These are phyloP conservation scores for Acronicta leporina DNA, from an alignment of 2,888 invertebrate species.

Conservation along the genomic window DNA sequence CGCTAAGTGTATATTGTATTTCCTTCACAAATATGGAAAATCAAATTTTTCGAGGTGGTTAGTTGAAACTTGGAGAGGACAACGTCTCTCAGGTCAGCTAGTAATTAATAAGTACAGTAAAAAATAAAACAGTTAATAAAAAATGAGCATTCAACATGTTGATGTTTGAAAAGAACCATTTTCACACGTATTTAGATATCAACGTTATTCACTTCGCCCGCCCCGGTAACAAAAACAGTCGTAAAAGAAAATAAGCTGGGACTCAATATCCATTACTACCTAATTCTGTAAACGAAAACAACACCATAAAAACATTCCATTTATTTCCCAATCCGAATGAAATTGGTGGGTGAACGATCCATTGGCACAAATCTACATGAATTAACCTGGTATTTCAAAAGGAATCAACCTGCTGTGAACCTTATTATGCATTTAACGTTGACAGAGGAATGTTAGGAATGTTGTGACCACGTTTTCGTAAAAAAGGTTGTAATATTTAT, in stretches of 20 bases:
- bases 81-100: no score
- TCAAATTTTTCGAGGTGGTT: no score
- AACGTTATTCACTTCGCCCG: not conserved
- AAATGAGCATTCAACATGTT: not conserved
- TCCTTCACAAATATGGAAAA: no score
- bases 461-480: conserved; percentile 5
- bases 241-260: conserved; percentile 12
- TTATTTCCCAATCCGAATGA: conserved; percentile 35
- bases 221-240: not conserved
- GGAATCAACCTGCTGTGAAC: conserved; percentile 34
- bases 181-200: not conserved
- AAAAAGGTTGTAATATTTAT: conserved; percentile 1
- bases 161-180: not conserved
- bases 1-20: no score
- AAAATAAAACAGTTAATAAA: no score
- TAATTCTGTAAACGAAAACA: conserved; percentile 33
- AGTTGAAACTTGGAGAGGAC: no score
- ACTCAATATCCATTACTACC: conserved; percentile 25
- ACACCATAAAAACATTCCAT: conserved; percentile 34
- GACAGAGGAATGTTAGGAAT: conserved; percentile 27
- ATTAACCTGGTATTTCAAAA: conserved; percentile 38
- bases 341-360: conserved; percentile 42
- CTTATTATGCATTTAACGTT: conserved; percentile 38
- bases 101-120: no score
- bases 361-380: conserved; percentile 45